phyloP scores from a whole-genome alignment of 1,140 invertebrate species.

The Drosophila pallidifrons region DNA sequence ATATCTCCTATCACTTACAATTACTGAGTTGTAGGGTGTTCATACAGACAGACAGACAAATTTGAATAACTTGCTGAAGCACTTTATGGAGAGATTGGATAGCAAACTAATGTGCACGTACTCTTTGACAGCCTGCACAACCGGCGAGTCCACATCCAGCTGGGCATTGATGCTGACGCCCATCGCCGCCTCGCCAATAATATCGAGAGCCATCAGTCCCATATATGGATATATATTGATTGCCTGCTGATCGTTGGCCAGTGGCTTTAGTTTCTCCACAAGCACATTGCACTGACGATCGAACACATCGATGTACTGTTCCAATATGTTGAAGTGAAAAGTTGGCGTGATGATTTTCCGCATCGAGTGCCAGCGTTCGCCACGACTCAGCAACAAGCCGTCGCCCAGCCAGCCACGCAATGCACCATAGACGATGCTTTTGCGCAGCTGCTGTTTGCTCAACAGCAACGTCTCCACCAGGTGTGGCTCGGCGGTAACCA shows the following conservation, averaged over 20 bases:
- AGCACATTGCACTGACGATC: conserved; percentile 90
- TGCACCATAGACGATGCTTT: conserved; percentile 77
- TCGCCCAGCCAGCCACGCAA: conserved; percentile 88
- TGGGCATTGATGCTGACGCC: conserved; percentile 91
- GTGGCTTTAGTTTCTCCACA: conserved; percentile 86
- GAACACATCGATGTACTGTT: conserved; percentile 91
- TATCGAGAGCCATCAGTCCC: conserved; percentile 62
- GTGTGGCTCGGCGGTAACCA: conserved; percentile 84
- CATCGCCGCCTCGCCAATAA: conserved; percentile 92
- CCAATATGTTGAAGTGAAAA: conserved; percentile 92
- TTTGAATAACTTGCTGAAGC: too few species aligned
- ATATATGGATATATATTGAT: conserved; percentile 59
- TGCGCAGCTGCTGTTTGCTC: conserved; percentile 69
- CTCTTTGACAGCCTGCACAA: conserved; percentile 90
- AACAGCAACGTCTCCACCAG: conserved; percentile 64
- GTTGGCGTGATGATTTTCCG: conserved; percentile 89
- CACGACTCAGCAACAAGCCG: conserved; percentile 88
- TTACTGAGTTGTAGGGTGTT: too few species aligned
- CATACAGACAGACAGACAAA: too few species aligned
- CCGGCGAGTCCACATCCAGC: conserved; percentile 88
- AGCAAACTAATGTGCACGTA: conserved; percentile 76
- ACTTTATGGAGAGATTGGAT: too few species aligned
- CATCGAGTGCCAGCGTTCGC: conserved; percentile 65
- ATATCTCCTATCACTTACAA: too few species aligned
- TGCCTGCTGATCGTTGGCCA: conserved; percentile 79